Evolutionary conservation across 2,113 vertebrate genomes (phyloP), one percentile per base, ranked within the genome.

Genomic region (Phaethon lepturus): DNA sequence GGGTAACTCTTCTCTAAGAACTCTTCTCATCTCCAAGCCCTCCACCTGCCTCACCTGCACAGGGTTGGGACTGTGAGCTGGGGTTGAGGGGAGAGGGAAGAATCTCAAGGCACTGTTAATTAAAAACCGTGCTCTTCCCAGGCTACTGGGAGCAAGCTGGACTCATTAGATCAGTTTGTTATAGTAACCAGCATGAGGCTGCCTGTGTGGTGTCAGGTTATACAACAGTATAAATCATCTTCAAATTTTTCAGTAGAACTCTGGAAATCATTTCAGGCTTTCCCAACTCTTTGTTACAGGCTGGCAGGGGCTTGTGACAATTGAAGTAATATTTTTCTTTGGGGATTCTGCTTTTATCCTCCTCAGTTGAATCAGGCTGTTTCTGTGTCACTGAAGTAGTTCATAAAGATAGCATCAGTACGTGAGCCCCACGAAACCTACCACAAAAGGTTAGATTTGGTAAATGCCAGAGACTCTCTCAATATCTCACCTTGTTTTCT

Each of bases 361-460:
- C 59, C 31, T 15, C 56, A 44, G 80, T 42, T 40, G 35, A 86
- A 38, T 69, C 5, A 17, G 67, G 55, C 91, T 52, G 50, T 35
- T 81, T 68, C 56, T 2, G 31, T 74, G 73, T 19, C 64, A 29
- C 80, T 80, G 80, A 82, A 85, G 93, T 71, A 55, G 47, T 49
- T 72, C 33, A 31, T 31, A 7, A 50, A 94, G 75, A 88, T 58
- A 11, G 73, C 50, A 31, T 28, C 71, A 91, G 90, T 44, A 11
- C 26, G 1, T 3, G 47, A 96, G 68, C 91, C 60, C 73, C 87
- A 67, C 0, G 20, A 28, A 75, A 85, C 10, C 12, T 17, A 42
- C 85, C 88, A 19, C 90, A 78, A 84, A 91, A 96, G 86, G 68
- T 47, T 38, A 23, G 55, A 35, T 80, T 92, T 90, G 92, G 93